Percentiles rank a stretch among this genome's conserved stretches.
These are phyloP conservation scores for Celastrina argiolus DNA, from an alignment of 2,888 invertebrate genomes.

Conservation along the genomic window DNA sequence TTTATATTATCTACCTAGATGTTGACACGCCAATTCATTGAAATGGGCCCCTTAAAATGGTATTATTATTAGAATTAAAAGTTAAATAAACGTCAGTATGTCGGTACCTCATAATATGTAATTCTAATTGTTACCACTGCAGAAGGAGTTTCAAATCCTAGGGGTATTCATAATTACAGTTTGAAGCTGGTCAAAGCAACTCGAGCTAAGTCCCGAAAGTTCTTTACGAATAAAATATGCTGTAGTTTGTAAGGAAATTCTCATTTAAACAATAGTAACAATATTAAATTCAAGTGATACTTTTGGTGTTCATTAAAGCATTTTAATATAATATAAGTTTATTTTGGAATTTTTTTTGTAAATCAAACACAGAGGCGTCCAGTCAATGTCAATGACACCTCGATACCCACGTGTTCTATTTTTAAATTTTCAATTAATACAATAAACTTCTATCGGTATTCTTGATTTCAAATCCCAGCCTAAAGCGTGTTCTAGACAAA, in stretches of 20 bases:
- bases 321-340: not conserved
- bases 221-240: not conserved
- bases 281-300: not conserved
- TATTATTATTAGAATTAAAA: no score
- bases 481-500: no score
- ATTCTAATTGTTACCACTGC: not conserved
- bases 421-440: no score
- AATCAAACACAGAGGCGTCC: no score
- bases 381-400: no score
- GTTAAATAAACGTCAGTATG: no score
- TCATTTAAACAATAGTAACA: not conserved
- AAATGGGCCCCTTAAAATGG: no score
- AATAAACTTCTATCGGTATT: no score
- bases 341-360: not conserved
- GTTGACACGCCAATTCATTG: no score
- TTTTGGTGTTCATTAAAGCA: not conserved
- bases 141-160: not conserved
- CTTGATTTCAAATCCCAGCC: no score
- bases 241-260: not conserved
- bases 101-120: not conserved
- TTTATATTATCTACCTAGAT: no score
- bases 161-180: slow-evolving; percentile 13
- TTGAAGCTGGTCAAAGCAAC: slow-evolving; percentile 6
- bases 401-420: no score
- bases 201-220: not conserved